Base-by-base conservation (phyloP, 2,888 invertebrate genomes). In the Cerastis rubricosa region DNA sequence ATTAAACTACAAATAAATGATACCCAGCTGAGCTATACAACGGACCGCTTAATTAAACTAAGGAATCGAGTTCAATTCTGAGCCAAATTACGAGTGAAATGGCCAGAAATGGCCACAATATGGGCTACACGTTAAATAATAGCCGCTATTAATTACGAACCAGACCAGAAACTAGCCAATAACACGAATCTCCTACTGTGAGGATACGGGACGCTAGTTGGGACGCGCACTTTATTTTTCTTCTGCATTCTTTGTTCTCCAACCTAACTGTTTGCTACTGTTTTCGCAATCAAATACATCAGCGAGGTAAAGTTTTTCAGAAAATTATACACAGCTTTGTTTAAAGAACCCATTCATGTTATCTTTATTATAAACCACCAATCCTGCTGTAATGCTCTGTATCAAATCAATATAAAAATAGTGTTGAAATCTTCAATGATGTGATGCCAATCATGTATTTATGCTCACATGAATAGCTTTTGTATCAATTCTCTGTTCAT, bases 91-190 rank as follows among this genome's bases (percentile, higher is more conserved):
- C 80, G 74, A 82, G 86, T 81, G 88, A 84, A 87, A 87, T 74
- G 81, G 77, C 85, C 84, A 70, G 79, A 73, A 83, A 83, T 83
- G 78, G 83, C 85, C 85, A 84, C 84, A 85, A 84, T 87, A 85
- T 81, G 85, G 85, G 83, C 79, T 74, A 71, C 82, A 79, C 85
- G 86, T 84, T 86, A 89, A 88, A 85, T 89, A 87, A 89, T 89
- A 77, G 89, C 84, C 29, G 78, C 85, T 85, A 89, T 89, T 89
- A 85, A 89, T 89, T 89, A 88, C 81, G 64, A 69, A 35, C 76
- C 65, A 77, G 84, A 76, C 81, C 80, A 83, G 87, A 79, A 84
- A 86, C 87, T 88, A 82, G 84, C 84, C 85, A 88, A 86, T 85
- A 84, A 85, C 85, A 84, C 83, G 88, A 88, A 86, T 85, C 78